Evolutionary conservation across 2,113 vertebrate species (phyloP).

Genomic region (Sialia sialis): DNA sequence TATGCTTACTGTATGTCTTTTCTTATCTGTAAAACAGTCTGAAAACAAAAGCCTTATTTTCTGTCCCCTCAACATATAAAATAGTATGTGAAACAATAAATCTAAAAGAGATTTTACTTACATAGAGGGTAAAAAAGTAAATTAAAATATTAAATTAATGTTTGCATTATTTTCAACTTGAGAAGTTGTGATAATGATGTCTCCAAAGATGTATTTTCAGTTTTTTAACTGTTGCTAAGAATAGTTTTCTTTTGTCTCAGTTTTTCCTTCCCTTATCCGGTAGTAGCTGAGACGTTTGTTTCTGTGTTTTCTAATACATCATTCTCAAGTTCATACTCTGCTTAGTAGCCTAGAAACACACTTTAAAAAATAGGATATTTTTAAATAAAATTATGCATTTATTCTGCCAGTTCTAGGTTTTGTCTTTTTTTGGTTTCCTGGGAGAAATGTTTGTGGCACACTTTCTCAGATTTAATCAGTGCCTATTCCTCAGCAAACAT

Average conservation of each 20-base stretch:
- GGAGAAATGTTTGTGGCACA: not conserved
- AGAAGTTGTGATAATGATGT: not conserved
- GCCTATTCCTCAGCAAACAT: conserved; percentile 1
- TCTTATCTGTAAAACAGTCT: not conserved
- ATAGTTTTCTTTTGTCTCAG: not conserved
- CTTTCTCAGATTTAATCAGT: conserved; percentile 17
- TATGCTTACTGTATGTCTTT: not conserved
- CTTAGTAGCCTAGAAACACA: conserved; percentile 1
- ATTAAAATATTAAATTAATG: not conserved
- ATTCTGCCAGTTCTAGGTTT: not conserved
- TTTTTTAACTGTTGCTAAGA: conserved; percentile 12
- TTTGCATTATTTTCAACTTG: not conserved
- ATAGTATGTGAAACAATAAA: not conserved
- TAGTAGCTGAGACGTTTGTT: not conserved
- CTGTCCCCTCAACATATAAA: not conserved
- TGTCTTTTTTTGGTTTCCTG: conserved; percentile 52
- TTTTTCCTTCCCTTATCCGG: conserved; percentile 23
- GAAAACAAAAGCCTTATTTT: not conserved
- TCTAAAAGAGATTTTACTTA: not conserved
- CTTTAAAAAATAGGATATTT: not conserved
- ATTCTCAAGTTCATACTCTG: not conserved
- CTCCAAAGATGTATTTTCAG: not conserved
- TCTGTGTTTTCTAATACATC: not conserved
- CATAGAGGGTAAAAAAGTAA: not conserved
- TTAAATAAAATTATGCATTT: conserved; percentile 14